These are phyloP conservation scores for Troides helena DNA, from an alignment of 2,888 invertebrate genomes.

Conservation along the genomic window DNA sequence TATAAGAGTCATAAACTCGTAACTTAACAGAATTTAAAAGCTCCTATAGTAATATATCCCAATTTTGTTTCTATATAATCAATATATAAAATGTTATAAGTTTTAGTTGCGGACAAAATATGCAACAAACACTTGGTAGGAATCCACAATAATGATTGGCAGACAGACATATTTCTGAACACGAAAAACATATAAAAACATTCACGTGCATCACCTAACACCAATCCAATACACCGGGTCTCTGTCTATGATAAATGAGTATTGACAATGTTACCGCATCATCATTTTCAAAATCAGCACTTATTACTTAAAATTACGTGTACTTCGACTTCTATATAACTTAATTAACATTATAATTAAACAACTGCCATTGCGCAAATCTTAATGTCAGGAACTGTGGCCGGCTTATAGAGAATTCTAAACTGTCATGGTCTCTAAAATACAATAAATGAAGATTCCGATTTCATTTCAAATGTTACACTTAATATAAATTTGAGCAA, in stretches of 20 bases:
- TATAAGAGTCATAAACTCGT: not conserved
- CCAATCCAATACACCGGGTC: conserved; percentile 43
- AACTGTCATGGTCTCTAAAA: conserved; percentile 33
- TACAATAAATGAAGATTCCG: conserved; percentile 25
- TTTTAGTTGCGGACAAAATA: not conserved
- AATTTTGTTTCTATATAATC: not conserved
- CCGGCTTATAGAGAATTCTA: conserved; percentile 25
- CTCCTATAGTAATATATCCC: no score
- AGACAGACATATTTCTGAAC: conserved; percentile 35
- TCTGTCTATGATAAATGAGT: conserved; percentile 66
- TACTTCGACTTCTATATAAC: conserved; percentile 50
- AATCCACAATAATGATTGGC: conserved; percentile 39
- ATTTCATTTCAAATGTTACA: conserved; percentile 27
- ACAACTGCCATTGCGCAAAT: conserved; percentile 26
- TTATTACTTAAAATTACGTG: conserved; percentile 65
- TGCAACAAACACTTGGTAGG: not conserved
- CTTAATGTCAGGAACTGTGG: conserved; percentile 22
- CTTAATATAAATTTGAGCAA: conserved; percentile 24
- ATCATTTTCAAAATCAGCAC: conserved; percentile 58
- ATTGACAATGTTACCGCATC: conserved; percentile 69
- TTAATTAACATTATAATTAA: conserved; percentile 30
- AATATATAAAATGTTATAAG: not conserved
- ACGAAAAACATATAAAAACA: conserved; percentile 26
- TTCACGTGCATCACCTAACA: conserved; percentile 5
- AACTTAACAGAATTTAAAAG: not conserved